Conservation (phyloP, 2,113 vertebrate species). For the Taxidea taxus region DNA sequence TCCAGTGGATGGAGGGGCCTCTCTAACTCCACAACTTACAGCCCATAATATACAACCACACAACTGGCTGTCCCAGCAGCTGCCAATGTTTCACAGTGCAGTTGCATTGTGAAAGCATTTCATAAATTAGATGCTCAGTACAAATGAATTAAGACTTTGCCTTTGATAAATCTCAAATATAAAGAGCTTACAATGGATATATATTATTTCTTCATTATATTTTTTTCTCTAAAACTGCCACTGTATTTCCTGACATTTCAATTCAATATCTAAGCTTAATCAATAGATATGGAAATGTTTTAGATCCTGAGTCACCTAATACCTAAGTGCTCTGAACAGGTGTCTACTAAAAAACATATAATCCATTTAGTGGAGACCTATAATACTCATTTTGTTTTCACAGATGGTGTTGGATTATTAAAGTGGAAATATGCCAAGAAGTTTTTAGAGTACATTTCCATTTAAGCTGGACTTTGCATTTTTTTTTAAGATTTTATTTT, state of each 20-base stretch:
- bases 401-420: slow-evolving; percentile 64
- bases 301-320: slow-evolving; percentile 34
- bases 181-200: background rate
- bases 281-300: slow-evolving; percentile 25
- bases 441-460: slow-evolving; percentile 25
- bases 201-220: background rate
- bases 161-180: background rate
- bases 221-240: background rate
- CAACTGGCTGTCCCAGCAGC: background rate
- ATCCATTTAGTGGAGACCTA: slow-evolving; percentile 50
- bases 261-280: slow-evolving; percentile 23
- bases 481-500: background rate
- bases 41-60: background rate
- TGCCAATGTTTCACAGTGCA: background rate
- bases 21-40: background rate
- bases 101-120: background rate
- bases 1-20: background rate
- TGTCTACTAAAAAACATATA: slow-evolving; percentile 62
- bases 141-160: background rate
- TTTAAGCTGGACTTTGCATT: background rate
- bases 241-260: slow-evolving; percentile 37
- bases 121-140: background rate
- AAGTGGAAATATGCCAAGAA: slow-evolving; percentile 56
- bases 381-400: slow-evolving; percentile 54
- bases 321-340: slow-evolving; percentile 62